These are phyloP conservation scores for Cetoscarus ocellatus DNA, from an alignment of 2,797 vertebrate genomes.

Conservation along the genomic window DNA sequence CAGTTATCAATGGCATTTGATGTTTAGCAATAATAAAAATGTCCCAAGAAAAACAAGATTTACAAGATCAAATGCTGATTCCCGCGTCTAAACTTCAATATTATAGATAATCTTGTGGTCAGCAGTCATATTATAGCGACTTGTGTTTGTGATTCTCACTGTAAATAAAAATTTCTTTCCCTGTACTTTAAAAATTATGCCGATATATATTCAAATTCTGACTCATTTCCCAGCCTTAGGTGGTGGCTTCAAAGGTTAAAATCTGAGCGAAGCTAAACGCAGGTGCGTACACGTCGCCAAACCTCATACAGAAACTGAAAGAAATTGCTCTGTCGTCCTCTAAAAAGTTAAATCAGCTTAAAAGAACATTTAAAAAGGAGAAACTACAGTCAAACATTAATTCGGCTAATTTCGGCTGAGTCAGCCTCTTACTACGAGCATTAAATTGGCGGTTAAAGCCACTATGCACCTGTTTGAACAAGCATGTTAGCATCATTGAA, in stretches of 20 bases:
- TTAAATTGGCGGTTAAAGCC: not conserved
- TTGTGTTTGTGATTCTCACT: no score
- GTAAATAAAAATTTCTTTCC: no score
- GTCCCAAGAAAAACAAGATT: no score
- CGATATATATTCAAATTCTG: no score
- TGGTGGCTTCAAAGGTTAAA: rapidly evolving
- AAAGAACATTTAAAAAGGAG: rapidly evolving
- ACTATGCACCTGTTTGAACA: conserved; percentile 48
- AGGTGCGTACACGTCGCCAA: not conserved
- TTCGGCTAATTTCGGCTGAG: conserved; percentile 30
- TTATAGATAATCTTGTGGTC: no score
- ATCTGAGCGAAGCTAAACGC: not conserved
- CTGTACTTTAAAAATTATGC: no score
- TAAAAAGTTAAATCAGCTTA: rapidly evolving
- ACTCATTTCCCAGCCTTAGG: no score
- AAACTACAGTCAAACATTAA: not conserved
- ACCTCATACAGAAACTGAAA: conserved; percentile 9
- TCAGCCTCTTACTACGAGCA: rapidly evolving
- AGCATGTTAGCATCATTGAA: conserved; percentile 4
- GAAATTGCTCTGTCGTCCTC: not conserved
- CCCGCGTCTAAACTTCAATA: no score
- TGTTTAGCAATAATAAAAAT: no score
- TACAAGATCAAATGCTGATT: no score
- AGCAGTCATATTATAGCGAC: no score
- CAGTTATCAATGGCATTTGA: no score